Conservation (phyloP, 2,113 vertebrate genomes). For the Malurus alboscapulatus region DNA sequence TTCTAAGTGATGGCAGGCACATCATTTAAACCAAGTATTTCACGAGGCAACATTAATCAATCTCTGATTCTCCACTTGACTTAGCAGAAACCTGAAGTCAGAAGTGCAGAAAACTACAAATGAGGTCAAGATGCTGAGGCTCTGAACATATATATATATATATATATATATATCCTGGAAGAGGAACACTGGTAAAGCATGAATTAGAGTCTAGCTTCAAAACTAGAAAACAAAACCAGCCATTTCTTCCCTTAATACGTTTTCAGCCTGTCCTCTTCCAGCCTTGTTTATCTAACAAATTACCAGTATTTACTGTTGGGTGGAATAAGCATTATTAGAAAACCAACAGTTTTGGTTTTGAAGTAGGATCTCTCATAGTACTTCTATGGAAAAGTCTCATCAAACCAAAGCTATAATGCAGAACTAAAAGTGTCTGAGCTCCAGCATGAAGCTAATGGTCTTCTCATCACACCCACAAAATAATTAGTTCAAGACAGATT, state of each 20-base stretch:
- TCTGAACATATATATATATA: neutral
- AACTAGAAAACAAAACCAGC: neutral
- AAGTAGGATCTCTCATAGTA: neutral
- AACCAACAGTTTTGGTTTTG: neutral
- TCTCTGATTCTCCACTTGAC: slow-evolving; percentile 8
- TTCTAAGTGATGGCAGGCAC: neutral
- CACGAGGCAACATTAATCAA: neutral
- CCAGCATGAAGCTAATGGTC: neutral
- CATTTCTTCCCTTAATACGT: neutral
- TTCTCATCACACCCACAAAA: neutral
- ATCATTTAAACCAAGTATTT: slow-evolving; percentile 7
- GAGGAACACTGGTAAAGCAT: neutral
- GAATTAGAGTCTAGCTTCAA: neutral
- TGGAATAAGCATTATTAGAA: neutral
- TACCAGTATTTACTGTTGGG: rapidly evolving
- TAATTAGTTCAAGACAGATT: neutral
- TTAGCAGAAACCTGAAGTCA: slow-evolving; percentile 10
- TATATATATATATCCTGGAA: neutral
- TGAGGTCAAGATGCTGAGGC: neutral
- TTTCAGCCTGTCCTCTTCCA: neutral
- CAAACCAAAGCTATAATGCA: neutral
- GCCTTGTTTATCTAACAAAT: neutral
- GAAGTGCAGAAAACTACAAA: slow-evolving; percentile 33
- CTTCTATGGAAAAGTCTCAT: neutral
- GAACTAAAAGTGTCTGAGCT: neutral